Conservation (phyloP, 2,888 invertebrate species). For the Icerya purchasi region DNA sequence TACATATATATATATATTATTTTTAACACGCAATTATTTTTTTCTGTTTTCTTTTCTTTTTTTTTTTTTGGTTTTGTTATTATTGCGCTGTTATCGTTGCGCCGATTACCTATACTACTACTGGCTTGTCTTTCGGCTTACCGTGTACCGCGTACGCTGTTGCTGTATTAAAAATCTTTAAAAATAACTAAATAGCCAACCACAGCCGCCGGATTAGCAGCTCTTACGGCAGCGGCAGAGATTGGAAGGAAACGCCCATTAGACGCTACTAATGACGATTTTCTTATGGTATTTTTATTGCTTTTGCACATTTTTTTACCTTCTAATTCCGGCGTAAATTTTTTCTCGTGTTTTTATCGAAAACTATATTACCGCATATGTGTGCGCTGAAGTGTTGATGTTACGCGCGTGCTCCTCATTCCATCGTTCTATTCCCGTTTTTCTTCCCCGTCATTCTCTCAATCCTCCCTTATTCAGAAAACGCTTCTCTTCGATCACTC, state of each 20-base stretch:
- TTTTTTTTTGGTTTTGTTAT: not conserved
- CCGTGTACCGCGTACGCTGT: conserved; percentile 8
- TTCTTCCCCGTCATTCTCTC: too few species aligned
- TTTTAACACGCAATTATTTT: too few species aligned
- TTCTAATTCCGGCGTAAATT: too few species aligned
- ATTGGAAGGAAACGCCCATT: conserved; percentile 68
- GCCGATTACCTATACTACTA: conserved; percentile 10
- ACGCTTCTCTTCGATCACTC: too few species aligned
- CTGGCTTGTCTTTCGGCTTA: conserved; percentile 12
- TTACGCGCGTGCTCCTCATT: too few species aligned
- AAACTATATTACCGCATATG: too few species aligned
- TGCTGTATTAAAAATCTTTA: conserved; percentile 9
- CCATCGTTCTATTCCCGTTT: too few species aligned
- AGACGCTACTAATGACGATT: conserved; percentile 61
- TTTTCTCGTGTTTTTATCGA: too few species aligned
- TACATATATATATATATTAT: too few species aligned
- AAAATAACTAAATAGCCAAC: too few species aligned
- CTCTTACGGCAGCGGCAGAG: conserved; percentile 8
- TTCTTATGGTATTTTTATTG: conserved; percentile 75
- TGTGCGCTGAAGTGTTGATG: too few species aligned
- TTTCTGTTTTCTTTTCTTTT: conserved; percentile 12
- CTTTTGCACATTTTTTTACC: conserved; percentile 1
- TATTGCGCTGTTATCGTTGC: not conserved
- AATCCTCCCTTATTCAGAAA: too few species aligned
- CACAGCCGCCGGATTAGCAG: conserved; percentile 10